Conservation (phyloP, 2,888 invertebrate species). For the Nomada flava region DNA sequence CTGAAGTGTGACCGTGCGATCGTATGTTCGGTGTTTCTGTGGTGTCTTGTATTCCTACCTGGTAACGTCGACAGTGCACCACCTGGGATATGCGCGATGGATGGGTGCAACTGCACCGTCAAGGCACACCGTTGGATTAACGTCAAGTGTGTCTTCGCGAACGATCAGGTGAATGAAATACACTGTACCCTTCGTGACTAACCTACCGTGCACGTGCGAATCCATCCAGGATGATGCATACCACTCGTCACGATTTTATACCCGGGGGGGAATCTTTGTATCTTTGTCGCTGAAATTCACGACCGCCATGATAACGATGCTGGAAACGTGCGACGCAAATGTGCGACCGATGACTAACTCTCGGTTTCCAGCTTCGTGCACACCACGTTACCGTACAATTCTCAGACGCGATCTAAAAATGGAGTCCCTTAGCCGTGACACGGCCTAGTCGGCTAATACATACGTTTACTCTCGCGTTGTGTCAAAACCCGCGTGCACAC, state of each 20-base stretch:
- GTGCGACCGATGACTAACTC: slow-evolving; percentile 49
- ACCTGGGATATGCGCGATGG: slow-evolving; percentile 86
- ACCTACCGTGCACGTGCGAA: slow-evolving; percentile 21
- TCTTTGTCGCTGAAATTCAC: slow-evolving; percentile 8
- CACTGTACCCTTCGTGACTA: slow-evolving; percentile 39
- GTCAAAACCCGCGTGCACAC: background rate
- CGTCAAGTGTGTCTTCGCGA: slow-evolving; percentile 88
- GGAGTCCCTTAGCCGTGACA: slow-evolving; percentile 18
- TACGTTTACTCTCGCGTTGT: background rate
- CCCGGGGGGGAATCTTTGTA: background rate
- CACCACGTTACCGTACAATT: slow-evolving; percentile 20
- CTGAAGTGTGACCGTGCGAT: slow-evolving; percentile 74
- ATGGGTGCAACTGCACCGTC: slow-evolving; percentile 87
- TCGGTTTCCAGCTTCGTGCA: slow-evolving; percentile 10
- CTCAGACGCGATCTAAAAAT: slow-evolving; percentile 44
- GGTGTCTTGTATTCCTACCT: slow-evolving; percentile 68
- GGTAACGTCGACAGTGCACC: slow-evolving; percentile 67
- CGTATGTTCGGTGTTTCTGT: slow-evolving; percentile 72
- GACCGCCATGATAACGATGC: slow-evolving; percentile 32
- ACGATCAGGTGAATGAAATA: slow-evolving; percentile 86
- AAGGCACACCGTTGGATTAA: slow-evolving; percentile 87
- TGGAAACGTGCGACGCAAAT: slow-evolving; percentile 50
- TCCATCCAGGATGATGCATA: background rate
- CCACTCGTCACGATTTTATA: background rate
- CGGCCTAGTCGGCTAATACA: slow-evolving; percentile 7